These are phyloP conservation scores for Leptogaster cylindrica DNA, from an alignment of 2,888 invertebrate species.

Conservation along the genomic window DNA sequence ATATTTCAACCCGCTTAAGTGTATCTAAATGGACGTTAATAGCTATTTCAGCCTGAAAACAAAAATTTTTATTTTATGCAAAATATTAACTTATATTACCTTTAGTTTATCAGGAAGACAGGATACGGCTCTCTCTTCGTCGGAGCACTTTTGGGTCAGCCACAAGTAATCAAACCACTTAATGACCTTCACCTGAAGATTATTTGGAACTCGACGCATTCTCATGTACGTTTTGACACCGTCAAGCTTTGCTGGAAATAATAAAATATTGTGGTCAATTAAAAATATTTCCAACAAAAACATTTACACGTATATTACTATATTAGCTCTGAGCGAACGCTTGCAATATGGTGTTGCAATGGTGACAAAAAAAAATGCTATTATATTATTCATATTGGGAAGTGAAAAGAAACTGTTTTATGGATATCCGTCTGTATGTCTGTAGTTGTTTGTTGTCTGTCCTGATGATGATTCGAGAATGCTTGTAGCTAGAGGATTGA, in stretches of 20 bases:
- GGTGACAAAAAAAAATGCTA: no score
- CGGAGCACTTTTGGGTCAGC: constrained; percentile 98
- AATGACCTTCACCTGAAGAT: constrained; percentile 96
- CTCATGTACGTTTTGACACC: constrained; percentile 99
- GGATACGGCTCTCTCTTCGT: constrained; percentile 94
- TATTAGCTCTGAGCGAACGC: no score
- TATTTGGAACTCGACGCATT: constrained; percentile 92
- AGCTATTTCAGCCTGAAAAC: constrained; percentile 85
- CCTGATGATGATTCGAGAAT: no score
- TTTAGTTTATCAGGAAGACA: constrained; percentile 97
- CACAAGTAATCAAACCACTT: constrained; percentile 99
- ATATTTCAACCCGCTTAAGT: constrained; percentile 96
- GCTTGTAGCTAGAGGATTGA: no score
- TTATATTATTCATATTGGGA: no score
- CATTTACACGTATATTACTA: no score
- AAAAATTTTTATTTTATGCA: not conserved
- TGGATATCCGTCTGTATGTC: no score
- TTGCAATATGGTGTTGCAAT: no score
- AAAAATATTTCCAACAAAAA: no score
- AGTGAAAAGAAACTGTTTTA: no score
- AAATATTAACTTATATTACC: constrained; percentile 52
- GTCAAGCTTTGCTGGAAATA: constrained; percentile 91
- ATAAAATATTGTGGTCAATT: no score
- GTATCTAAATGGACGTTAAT: constrained; percentile 99
- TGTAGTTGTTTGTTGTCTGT: no score